Evolutionary conservation across 2,113 vertebrate species (phyloP).

Genomic region (Paramisgurnus dabryanus): DNA sequence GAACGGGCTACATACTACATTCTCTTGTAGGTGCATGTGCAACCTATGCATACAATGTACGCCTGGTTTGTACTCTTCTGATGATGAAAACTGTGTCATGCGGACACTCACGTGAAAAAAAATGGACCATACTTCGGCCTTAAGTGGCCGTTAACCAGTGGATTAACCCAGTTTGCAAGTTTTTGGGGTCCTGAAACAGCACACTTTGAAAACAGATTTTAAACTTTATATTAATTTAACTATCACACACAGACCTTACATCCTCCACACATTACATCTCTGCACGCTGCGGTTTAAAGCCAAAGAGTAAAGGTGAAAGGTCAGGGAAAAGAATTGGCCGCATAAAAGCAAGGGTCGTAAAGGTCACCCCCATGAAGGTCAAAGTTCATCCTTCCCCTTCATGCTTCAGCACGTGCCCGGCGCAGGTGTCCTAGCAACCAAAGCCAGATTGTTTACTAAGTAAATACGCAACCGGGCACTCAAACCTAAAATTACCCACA

Average conservation of each 20-base stretch:
- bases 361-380: constrained; percentile 53
- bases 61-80: too few relatives aligned
- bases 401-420: constrained; percentile 56
- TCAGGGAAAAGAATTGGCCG: constrained; percentile 44
- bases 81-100: too few relatives aligned
- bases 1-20: too few relatives aligned
- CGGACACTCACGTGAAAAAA: too few relatives aligned
- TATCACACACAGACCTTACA: not conserved
- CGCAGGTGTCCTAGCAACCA: constrained; percentile 69
- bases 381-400: constrained; percentile 58
- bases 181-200: too few relatives aligned
- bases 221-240: not conserved
- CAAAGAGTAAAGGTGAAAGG: constrained; percentile 36
- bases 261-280: constrained; percentile 14
- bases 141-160: too few relatives aligned
- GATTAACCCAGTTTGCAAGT: too few relatives aligned
- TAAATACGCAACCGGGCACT: constrained; percentile 41
- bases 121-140: too few relatives aligned
- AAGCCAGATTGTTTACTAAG: constrained; percentile 35
- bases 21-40: too few relatives aligned
- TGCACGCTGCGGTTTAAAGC: constrained; percentile 26
- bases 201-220: not conserved
- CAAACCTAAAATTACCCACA: not conserved
- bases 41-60: too few relatives aligned
- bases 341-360: constrained; percentile 59